A percentile compares a stretch with the other conserved stretches of the same genome.
phyloP scores from a whole-genome alignment of 1,140 invertebrate genomes.

The Colletes latitarsis region DNA sequence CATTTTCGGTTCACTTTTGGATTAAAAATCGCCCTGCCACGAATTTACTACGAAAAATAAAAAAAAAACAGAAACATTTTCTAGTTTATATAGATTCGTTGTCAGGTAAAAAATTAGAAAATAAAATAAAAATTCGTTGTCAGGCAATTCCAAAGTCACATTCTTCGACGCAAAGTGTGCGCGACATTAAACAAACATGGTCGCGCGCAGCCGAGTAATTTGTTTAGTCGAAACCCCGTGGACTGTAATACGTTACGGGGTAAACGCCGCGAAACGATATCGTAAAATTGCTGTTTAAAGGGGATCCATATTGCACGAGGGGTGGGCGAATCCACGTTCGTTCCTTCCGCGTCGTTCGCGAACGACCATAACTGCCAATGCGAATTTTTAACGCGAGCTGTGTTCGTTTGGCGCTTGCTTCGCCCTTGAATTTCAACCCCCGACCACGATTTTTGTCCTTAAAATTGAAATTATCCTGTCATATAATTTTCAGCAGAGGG shows the following conservation, averaged over 20 bases:
- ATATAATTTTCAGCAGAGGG: too few species aligned
- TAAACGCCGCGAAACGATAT: slow-evolving; percentile 48
- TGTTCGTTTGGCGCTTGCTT: background rate
- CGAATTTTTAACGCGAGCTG: slow-evolving; percentile 18
- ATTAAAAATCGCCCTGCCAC: too few species aligned
- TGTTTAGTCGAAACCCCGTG: slow-evolving; percentile 13
- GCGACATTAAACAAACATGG: slow-evolving; percentile 1
- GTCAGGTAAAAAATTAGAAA: too few species aligned
- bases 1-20: too few species aligned
- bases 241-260: slow-evolving; percentile 21
- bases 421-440: background rate
- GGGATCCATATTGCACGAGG: slow-evolving; percentile 23
- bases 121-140: too few species aligned
- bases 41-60: too few species aligned
- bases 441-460: background rate
- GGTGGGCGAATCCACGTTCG: background rate
- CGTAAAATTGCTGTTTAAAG: slow-evolving; percentile 43
- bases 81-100: too few species aligned
- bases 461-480: too few species aligned
- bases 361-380: slow-evolving; percentile 11
- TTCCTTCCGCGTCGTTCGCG: slow-evolving; percentile 24
- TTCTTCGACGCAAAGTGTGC: background rate
- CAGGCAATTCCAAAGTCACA: background rate
- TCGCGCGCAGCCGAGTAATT: slow-evolving; percentile 8
- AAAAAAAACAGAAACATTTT: too few species aligned